These are phyloP conservation scores for Syngnathoides biaculeatus DNA, from an alignment of 2,113 vertebrate genomes.

Conservation along the genomic window DNA sequence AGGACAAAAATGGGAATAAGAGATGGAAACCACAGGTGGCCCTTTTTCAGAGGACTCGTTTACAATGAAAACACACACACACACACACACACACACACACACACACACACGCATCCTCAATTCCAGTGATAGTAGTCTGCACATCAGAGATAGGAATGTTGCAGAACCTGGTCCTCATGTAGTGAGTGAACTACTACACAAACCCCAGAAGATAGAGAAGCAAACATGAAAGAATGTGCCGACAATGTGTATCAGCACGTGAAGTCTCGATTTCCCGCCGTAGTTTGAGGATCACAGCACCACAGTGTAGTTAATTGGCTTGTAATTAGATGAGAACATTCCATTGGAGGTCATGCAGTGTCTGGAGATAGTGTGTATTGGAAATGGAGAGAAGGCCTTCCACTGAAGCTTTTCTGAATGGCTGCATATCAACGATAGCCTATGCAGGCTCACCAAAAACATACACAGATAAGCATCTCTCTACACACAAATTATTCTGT, in stretches of 20 bases:
- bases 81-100: no score
- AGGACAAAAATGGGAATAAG: constrained; percentile 35
- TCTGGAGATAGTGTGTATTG: constrained; percentile 2
- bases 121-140: background rate
- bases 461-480: constrained; percentile 11
- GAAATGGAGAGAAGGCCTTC: constrained; percentile 13
- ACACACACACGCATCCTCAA: no score
- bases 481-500: constrained; percentile 12
- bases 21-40: constrained; percentile 31
- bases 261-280: constrained; percentile 21
- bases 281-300: constrained; percentile 40
- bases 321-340: constrained; percentile 50
- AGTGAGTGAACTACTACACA: background rate
- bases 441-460: constrained; percentile 11
- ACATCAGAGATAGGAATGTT: background rate
- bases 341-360: constrained; percentile 31
- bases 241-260: constrained; percentile 40
- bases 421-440: constrained; percentile 19
- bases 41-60: constrained; percentile 29
- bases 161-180: background rate
- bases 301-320: constrained; percentile 46
- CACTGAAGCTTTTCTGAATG: constrained; percentile 34
- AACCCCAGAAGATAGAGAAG: background rate
- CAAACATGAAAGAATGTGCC: constrained; percentile 10
- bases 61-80: constrained; percentile 34